These are phyloP conservation scores for Danio tinwini DNA, from an alignment of 2,797 vertebrate genomes.

Conservation along the genomic window DNA sequence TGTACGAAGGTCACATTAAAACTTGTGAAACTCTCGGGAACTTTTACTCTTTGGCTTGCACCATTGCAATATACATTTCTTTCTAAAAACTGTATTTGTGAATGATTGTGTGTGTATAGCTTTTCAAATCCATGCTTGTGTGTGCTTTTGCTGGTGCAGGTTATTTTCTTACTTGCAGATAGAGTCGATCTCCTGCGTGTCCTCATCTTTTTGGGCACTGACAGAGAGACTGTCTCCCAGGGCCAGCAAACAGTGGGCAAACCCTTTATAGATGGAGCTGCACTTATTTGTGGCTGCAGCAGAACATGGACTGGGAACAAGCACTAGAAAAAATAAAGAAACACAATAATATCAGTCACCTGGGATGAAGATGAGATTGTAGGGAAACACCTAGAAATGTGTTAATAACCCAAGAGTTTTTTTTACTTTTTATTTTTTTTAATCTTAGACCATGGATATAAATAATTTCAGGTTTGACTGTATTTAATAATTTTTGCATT, in stretches of 20 bases:
- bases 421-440: too few relatives aligned
- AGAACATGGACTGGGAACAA: constrained; percentile 71
- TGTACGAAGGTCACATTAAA: constrained; percentile 20
- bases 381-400: background rate
- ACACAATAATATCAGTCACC: constrained; percentile 32
- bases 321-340: constrained; percentile 68
- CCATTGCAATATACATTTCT: too few relatives aligned
- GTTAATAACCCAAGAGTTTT: background rate
- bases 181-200: constrained; percentile 86
- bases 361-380: background rate
- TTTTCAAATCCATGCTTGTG: background rate
- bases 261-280: constrained; percentile 93
- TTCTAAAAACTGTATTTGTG: background rate
- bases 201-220: constrained; percentile 77
- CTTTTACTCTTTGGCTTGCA: background rate
- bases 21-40: constrained; percentile 18
- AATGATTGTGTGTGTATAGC: background rate
- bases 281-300: constrained; percentile 80
- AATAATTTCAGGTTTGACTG: too few relatives aligned
- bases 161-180: constrained; percentile 87
- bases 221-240: constrained; percentile 89
- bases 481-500: too few relatives aligned
- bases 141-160: background rate
- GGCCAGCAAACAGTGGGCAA: constrained; percentile 90
- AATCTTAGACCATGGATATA: too few relatives aligned